Base-by-base conservation (phyloP, 2,797 vertebrate species). In the Zonotrichia albicollis region DNA sequence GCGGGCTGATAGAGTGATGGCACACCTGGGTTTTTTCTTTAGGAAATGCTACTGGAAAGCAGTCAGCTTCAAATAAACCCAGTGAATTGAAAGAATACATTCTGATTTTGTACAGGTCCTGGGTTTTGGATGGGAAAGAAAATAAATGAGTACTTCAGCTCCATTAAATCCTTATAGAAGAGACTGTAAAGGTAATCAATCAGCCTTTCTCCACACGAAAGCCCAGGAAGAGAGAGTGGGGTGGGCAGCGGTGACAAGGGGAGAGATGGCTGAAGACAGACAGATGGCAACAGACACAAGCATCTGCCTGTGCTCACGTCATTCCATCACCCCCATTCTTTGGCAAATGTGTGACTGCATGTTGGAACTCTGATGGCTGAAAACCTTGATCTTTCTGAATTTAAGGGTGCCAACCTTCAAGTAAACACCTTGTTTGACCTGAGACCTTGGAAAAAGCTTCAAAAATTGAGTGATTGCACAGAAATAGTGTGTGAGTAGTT, bases 321-420 rank as follows among this genome's bases (percentile, higher is more conserved):
- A n/a, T 22, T 26, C 30, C 34, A 29, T 16, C 19, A 42, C 15
- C 17, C 4, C 23, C 7, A 2, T 26, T 17, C 34, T 42, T 60
- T 60, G 32, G 17, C 34, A 72, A n/a, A 68, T 0, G 0, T 14
- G 6, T 46, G 82, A 20, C 51, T 74, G 30, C 32, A 10, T 15
- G 16, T 26, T 58, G 34, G 34, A 36, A 58, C 25, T 58, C 57
- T 36, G 57, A 36, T 26, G 23, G 23, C 34, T 58, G 25, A 58
- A 58, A 36, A 36, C 16, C 13, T 58, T 8, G 11, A 58, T 25
- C 25, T 58, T 58, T 58, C 57, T 36, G 57, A 58, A 58, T 36
- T 58, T 18, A 58, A 58, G 23, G 23, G 57, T 58, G 34, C 34
- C 34, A 58, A 26, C 11, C 5, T 34, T 58, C 55, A 36, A 36